A percentile compares a stretch with the other conserved stretches of the same genome.
phyloP scores from a whole-genome alignment of 2,113 vertebrate species.

The Mionectes macconnelli region DNA sequence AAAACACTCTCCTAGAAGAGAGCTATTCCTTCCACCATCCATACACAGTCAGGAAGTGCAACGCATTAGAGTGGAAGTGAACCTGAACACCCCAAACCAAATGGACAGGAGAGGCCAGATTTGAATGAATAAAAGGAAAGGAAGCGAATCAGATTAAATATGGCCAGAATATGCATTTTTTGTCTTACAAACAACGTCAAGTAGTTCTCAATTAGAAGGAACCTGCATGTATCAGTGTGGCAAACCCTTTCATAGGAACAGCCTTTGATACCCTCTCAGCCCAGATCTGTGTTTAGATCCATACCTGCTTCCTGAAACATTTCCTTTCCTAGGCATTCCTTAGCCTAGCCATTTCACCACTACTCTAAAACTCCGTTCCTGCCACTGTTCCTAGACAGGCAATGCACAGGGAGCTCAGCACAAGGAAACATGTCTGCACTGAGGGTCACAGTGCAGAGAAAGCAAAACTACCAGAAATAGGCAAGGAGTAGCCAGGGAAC shows the following conservation, averaged over 20 bases:
- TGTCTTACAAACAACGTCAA: background rate
- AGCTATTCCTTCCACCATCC: background rate
- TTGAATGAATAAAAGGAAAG: background rate
- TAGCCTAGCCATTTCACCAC: rapidly evolving
- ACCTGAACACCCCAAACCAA: background rate
- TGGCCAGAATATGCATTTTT: rapidly evolving
- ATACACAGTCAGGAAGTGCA: background rate
- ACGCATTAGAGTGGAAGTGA: rapidly evolving
- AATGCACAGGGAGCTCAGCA: background rate
- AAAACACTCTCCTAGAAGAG: background rate
- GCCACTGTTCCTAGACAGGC: background rate
- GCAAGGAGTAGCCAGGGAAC: background rate
- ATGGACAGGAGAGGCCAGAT: background rate
- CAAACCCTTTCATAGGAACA: background rate
- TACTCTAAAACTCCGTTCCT: rapidly evolving
- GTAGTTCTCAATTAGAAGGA: background rate
- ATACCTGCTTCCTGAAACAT: background rate
- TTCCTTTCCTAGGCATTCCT: background rate
- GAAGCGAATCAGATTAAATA: background rate
- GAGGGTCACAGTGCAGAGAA: background rate
- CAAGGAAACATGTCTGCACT: rapidly evolving
- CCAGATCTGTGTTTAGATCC: background rate
- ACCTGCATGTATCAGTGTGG: background rate
- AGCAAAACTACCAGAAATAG: background rate
- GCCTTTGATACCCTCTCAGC: background rate